Evolutionary conservation across 2,888 invertebrate genomes (phyloP).

Genomic region (Archips crataeganus): DNA sequence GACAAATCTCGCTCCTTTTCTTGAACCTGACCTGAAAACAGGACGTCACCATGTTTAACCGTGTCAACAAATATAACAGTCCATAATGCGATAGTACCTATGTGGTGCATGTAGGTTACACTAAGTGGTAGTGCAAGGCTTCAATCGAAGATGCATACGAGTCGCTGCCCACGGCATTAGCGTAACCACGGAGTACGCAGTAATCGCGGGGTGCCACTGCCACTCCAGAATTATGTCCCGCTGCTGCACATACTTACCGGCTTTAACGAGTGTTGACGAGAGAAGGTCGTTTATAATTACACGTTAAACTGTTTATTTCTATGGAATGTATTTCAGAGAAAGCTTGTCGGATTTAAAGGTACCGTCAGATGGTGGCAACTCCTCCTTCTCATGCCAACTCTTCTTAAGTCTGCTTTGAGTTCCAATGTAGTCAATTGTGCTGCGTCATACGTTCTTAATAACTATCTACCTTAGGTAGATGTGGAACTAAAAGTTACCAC

Average conservation of each 20-base stretch:
- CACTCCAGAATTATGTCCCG: slow-evolving; percentile 69
- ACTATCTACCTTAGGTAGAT: too few species aligned
- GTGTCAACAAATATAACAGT: slow-evolving; percentile 53
- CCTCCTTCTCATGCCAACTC: too few species aligned
- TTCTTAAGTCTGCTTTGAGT: too few species aligned
- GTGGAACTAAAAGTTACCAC: too few species aligned
- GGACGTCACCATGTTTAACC: slow-evolving; percentile 36
- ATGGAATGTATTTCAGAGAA: not conserved
- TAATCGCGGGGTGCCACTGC: slow-evolving; percentile 37
- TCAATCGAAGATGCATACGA: slow-evolving; percentile 49
- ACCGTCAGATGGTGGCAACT: too few species aligned
- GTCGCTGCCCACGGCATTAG: slow-evolving; percentile 58
- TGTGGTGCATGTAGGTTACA: slow-evolving; percentile 39
- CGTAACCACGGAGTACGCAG: slow-evolving; percentile 52
- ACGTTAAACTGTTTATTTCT: not conserved
- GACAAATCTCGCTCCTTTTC: not conserved
- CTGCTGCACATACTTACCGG: slow-evolving; percentile 64
- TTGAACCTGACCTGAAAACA: not conserved
- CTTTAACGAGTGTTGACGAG: slow-evolving; percentile 31
- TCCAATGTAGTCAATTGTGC: too few species aligned
- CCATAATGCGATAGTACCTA: slow-evolving; percentile 36
- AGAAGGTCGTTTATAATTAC: slow-evolving; percentile 35
- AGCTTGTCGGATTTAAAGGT: not conserved
- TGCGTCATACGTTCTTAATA: too few species aligned
- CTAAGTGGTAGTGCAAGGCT: slow-evolving; percentile 38